phyloP scores from a whole-genome alignment of 2,797 vertebrate species.

The Thamnophis elegans region DNA sequence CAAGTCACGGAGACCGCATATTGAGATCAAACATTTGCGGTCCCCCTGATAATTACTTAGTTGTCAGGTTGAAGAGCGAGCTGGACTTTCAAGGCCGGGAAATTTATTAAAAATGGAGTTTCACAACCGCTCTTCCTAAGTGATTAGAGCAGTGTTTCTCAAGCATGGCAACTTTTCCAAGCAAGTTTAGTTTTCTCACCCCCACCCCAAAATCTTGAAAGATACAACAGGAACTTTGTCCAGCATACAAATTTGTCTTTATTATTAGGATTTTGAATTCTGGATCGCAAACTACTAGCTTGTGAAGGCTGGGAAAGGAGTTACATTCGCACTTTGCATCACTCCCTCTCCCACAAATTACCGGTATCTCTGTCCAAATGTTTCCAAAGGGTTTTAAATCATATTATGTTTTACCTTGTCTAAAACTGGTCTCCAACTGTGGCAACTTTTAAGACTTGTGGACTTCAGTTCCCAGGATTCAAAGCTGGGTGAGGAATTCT shows the following conservation, averaged over 20 bases:
- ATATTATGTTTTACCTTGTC: background rate
- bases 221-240: background rate
- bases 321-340: background rate
- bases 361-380: background rate
- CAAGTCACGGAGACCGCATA: background rate
- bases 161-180: background rate
- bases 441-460: too few species aligned
- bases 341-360: background rate
- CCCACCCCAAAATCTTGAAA: background rate
- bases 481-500: too few species aligned
- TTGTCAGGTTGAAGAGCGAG: background rate
- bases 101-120: background rate
- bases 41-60: too few species aligned
- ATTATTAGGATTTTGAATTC: background rate
- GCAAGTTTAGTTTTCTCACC: background rate
- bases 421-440: background rate
- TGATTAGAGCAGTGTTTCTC: background rate
- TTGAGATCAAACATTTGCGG: too few species aligned
- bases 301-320: background rate
- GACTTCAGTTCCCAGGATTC: too few species aligned
- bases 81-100: background rate
- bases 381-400: background rate
- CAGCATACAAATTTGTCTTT: background rate
- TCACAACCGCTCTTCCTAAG: background rate
- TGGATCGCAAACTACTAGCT: background rate